These are phyloP conservation scores for Panthera leo DNA, from an alignment of 2,113 vertebrate genomes.

Conservation along the genomic window DNA sequence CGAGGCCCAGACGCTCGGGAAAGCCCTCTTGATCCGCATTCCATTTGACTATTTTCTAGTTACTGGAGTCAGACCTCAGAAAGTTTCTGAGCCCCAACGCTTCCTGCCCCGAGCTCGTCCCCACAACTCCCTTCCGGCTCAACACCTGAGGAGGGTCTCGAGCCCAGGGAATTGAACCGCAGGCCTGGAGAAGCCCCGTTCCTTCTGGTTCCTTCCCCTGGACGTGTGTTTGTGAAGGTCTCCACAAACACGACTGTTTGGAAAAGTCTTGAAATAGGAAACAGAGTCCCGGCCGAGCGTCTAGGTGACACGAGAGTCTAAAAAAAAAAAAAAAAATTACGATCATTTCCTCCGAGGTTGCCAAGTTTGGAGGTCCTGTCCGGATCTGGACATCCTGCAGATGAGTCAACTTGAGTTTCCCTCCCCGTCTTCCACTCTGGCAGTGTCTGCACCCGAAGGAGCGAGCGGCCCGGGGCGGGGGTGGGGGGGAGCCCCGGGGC, in stretches of 20 bases:
- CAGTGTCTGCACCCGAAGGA: background rate
- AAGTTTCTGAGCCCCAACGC: background rate
- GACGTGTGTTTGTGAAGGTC: conserved; percentile 74
- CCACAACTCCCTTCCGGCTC: background rate
- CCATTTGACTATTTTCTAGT: accelerated
- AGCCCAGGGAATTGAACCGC: background rate
- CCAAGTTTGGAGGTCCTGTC: conserved; percentile 73
- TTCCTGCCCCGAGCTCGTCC: background rate
- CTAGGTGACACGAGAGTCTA: conserved; percentile 69
- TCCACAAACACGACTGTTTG: conserved; percentile 30
- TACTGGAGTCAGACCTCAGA: background rate
- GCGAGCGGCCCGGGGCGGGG: background rate
- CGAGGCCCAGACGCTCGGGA: background rate
- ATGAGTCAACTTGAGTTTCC: conserved; percentile 72
- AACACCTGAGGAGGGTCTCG: background rate
- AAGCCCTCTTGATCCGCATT: background rate
- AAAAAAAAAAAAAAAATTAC: conserved; percentile 33
- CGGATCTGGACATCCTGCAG: conserved; percentile 79
- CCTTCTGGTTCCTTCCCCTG: conserved; percentile 60
- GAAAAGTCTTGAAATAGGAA: conserved; percentile 82
- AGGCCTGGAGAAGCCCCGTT: conserved; percentile 25
- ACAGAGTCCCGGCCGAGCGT: conserved; percentile 65
- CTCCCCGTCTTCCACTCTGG: conserved; percentile 53
- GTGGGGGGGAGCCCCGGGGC: accelerated
- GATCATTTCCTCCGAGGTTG: conserved; percentile 78